Conservation (phyloP, 2,888 invertebrate species). For the Patella depressa region DNA sequence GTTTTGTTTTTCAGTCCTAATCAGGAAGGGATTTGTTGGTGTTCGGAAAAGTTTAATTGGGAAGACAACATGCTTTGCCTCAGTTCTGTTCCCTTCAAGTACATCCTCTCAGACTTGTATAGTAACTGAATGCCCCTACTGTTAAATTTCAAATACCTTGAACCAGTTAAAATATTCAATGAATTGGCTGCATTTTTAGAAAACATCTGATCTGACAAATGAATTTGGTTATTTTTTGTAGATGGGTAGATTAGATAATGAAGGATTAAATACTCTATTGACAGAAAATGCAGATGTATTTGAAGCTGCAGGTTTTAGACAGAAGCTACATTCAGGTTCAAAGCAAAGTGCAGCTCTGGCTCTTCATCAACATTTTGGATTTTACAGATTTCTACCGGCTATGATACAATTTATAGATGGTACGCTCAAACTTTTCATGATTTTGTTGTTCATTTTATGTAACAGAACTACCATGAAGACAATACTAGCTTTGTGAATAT, state of each 20-base stretch:
- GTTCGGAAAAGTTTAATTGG: background rate
- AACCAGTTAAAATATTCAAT: constrained; percentile 3
- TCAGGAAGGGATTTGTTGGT: constrained; percentile 6
- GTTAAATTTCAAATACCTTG: constrained; percentile 6
- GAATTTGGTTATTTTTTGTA: constrained; percentile 3
- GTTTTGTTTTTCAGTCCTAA: constrained; percentile 3
- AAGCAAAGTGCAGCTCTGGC: background rate
- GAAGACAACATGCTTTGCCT: constrained; percentile 1
- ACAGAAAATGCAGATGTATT: constrained; percentile 3
- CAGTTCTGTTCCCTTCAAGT: constrained; percentile 3
- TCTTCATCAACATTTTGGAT: background rate
- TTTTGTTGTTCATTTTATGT: background rate
- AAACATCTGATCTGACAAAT: background rate
- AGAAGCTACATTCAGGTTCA: constrained; percentile 3
- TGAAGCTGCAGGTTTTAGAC: constrained; percentile 3
- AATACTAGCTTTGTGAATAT: constrained; percentile 6
- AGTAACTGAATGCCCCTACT: background rate
- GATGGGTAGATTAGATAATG: constrained; percentile 6
- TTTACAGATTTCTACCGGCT: constrained; percentile 3
- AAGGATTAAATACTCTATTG: background rate
- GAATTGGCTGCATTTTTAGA: background rate
- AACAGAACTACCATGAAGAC: background rate
- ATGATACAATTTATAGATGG: constrained; percentile 6
- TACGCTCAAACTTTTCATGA: constrained; percentile 6
- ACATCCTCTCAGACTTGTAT: background rate